A percentile compares a stretch with the other conserved stretches of the same genome.
phyloP scores from a whole-genome alignment of 1,140 invertebrate species.

The Macrocentrus cingulum region DNA sequence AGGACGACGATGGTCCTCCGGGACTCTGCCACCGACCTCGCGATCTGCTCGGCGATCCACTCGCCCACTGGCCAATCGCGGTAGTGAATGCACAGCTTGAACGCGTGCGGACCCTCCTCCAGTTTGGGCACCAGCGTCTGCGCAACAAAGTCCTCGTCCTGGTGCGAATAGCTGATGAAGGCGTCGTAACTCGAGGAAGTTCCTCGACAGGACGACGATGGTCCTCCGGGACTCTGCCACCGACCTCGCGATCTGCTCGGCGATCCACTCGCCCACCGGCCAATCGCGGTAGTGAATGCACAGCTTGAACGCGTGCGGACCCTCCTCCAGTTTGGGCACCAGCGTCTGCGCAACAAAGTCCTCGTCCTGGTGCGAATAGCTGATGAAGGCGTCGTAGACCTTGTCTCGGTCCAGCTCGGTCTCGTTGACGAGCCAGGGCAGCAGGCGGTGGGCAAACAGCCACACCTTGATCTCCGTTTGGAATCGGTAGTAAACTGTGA shows the following conservation, averaged over 20 bases:
- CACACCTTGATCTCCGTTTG: constrained; percentile 70
- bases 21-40: constrained; percentile 71
- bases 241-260: constrained; percentile 75
- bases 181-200: too few species aligned
- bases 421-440: constrained; percentile 69
- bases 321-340: constrained; percentile 68
- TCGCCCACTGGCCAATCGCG: constrained; percentile 62
- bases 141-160: constrained; percentile 76
- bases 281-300: constrained; percentile 60
- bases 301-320: constrained; percentile 63
- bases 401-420: constrained; percentile 77
- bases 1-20: constrained; percentile 64
- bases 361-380: constrained; percentile 81
- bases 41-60: constrained; percentile 78
- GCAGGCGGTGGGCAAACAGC: constrained; percentile 67
- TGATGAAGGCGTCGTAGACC: constrained; percentile 84
- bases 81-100: constrained; percentile 67
- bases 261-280: constrained; percentile 73
- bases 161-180: constrained; percentile 84
- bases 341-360: constrained; percentile 71
- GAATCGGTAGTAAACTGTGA: constrained; percentile 66
- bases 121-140: constrained; percentile 69
- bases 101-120: constrained; percentile 63
- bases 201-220: constrained; percentile 78
- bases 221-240: constrained; percentile 79